Base-by-base conservation (phyloP, 2,888 invertebrate genomes). In the Parascotia fuliginaria region DNA sequence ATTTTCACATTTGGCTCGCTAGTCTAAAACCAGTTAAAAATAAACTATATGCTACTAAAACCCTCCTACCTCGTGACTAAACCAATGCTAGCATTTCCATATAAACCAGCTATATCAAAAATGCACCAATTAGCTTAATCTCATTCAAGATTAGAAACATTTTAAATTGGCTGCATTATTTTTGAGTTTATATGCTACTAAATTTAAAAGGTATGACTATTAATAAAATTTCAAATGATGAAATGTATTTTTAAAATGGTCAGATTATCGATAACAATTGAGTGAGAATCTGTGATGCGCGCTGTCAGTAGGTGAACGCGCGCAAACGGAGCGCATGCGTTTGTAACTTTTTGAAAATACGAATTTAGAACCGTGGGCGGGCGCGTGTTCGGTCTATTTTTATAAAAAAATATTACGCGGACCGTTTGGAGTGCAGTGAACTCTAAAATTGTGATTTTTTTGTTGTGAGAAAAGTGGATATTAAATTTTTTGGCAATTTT, bases 361-460 rank as follows among this genome's bases (percentile, higher is more conserved):
- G 52, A 64, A 76, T 59, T 79, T 71, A 70, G 76, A 69, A 59
- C 48, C 70, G 77, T 73, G 75, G 74, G 78, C 71, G 75, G n/a
- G 70, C 65, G 68, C 69, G 72, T 70, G 79, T 69, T 69, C 64
- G 45, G 48, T 68, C 81, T 83, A 85, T 85, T 83, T 83, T 76
- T 75, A 76, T 73, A 65, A 75, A 80, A 76, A 72, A 68, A 70
- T 73, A 70, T 65, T 63, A 49, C 52, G 64, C 56, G 63, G 50
- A 53, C 45, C 52, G 50, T 73, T 67, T 70, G 76, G 82, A 89
- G 89, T 89, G 87, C 87, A 89, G 90, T 90, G 89, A 85, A 75
- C 86, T 73, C 61, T 70, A 65, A 67, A 65, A 67, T 71, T 69
- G 64, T 55, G 59, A 53, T 56, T 59, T 48, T 63, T 61, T 55